Evolutionary conservation across 2,797 vertebrate species (phyloP), one percentile per base, ranked within the genome.

Genomic region (Psittacula derbiana): DNA sequence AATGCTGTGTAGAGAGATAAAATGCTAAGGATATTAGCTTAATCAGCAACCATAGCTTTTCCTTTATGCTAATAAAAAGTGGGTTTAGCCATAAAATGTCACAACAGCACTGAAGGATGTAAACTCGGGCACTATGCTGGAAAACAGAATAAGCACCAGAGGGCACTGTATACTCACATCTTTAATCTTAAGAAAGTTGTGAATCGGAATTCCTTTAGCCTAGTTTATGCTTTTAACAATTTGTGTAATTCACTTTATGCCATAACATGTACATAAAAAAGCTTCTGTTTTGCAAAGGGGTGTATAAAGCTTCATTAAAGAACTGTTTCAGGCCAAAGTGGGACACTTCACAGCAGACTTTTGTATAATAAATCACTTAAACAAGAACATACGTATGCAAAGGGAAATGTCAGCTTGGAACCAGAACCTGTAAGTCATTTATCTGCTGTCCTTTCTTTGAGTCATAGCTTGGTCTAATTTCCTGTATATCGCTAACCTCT

Each of bases 71-170:
- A 11, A 58, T 49, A 67, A 46, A 43, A 71, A 50, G 50, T 46
- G 30, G 7, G 0, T 65, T 84, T 79, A 92, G 47, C 38, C 4
- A 0, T 9, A 4, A 52, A 52, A 61, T 31, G 25, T 55, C n/a
- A 10, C 17, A 71, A 8, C 7, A 80, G 12, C 52, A 33, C 1
- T 60, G 1, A n/a, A 52, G 13, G 23, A 18, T 18, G 33, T 24
- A 33, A 92, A 55, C 12, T 9, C 16, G 7, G 41, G 38, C 64
- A 23, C 36, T 21, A 21, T 21, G 46, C 43, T 79, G 50, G 49
- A 76, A 80, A 61, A 44, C 28, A 71, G 17, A 79, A 71, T 3
- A 49, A 87, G 31, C 96, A 82, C 92, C 88, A 97, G 96, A 96
- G 96, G 96, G 94, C 95, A 33, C 66, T 47, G 11, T 33, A 19